Percentiles rank a stretch among this genome's conserved stretches.
Evolutionary conservation across 2,113 vertebrate species (phyloP).

Genomic region (Chaetura pelagica): DNA sequence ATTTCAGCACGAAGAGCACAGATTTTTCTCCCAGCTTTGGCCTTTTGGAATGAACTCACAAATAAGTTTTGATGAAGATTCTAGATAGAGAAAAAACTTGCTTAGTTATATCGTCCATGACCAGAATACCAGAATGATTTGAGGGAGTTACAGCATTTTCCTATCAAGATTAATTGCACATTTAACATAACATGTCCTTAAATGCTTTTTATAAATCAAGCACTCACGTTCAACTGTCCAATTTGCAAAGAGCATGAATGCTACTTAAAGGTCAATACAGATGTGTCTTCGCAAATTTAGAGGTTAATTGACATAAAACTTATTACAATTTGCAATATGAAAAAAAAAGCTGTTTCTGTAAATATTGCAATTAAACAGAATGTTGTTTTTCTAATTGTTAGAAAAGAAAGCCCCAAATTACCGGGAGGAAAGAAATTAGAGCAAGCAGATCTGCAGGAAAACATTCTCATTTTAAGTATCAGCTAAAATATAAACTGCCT

Average conservation of each 20-base stretch:
- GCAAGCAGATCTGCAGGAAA: conserved; percentile 29
- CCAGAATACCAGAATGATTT: neutral
- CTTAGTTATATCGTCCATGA: neutral
- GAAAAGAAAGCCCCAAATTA: conserved; percentile 39
- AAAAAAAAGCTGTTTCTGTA: conserved; percentile 22
- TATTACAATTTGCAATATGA: neutral
- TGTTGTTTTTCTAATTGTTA: conserved; percentile 57
- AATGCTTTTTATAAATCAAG: conserved; percentile 5
- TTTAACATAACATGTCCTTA: conserved; percentile 1
- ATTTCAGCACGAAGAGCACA: neutral
- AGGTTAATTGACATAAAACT: conserved; percentile 9
- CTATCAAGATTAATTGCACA: neutral
- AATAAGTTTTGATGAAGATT: conserved; percentile 20
- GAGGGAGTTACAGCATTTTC: neutral
- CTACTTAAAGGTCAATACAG: neutral
- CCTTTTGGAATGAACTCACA: conserved; percentile 24
- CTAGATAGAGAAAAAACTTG: neutral
- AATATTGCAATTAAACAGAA: conserved; percentile 57
- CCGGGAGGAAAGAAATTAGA: conserved; percentile 46
- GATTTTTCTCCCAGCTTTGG: neutral
- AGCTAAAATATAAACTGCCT: conserved; percentile 40
- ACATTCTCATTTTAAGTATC: conserved; percentile 42
- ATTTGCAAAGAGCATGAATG: neutral
- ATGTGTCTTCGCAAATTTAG: neutral
- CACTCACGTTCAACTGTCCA: neutral